phyloP scores from a whole-genome alignment of 2,113 vertebrate genomes.

The Onychorhynchus coronatus region DNA sequence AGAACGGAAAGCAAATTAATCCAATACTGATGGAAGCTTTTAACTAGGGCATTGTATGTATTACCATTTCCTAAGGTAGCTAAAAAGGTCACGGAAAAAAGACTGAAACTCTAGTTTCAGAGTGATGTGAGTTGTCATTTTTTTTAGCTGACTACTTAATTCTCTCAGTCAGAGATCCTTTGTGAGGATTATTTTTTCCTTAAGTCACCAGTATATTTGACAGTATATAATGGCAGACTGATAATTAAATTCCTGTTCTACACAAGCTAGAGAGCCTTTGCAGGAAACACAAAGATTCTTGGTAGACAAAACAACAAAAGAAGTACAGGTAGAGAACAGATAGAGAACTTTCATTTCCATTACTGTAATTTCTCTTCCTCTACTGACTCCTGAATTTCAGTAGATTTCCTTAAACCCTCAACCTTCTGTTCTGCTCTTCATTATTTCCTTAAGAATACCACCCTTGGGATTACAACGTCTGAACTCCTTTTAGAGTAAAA shows the following conservation, averaged over 20 bases:
- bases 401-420: neutral
- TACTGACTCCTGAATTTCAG: neutral
- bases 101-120: neutral
- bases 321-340: neutral
- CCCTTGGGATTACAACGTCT: neutral
- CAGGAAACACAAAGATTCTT: neutral
- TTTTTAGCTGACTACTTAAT: neutral
- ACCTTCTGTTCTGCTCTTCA: neutral
- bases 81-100: neutral
- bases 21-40: neutral
- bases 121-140: neutral
- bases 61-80: neutral
- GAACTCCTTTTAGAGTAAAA: neutral
- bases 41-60: neutral
- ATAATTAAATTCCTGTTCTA: neutral
- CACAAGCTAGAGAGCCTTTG: neutral
- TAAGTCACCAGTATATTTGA: neutral
- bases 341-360: neutral
- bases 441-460: neutral
- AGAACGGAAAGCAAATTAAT: neutral
- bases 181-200: neutral
- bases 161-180: neutral
- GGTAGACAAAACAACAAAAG: neutral
- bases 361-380: neutral
- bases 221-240: neutral